A percentile compares a stretch with the other conserved stretches of the same genome.
These are phyloP conservation scores for Pollimyrus isidori DNA, from an alignment of 2,113 vertebrate species.

Conservation along the genomic window DNA sequence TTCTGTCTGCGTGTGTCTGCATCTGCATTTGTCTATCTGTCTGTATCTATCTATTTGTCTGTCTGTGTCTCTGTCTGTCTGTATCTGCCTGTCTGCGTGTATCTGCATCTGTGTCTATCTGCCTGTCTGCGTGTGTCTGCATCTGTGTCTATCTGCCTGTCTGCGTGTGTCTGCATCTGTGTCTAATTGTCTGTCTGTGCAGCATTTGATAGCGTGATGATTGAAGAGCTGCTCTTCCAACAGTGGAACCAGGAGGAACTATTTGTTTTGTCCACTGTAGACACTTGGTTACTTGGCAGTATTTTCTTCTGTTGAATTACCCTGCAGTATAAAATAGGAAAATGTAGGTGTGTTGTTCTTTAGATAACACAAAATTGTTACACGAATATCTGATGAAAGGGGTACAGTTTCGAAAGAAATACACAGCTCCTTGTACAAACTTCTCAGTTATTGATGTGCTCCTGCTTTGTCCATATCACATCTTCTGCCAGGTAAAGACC, in stretches of 20 bases:
- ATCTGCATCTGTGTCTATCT: background rate
- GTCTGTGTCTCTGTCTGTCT: background rate
- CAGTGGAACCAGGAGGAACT: background rate
- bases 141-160: background rate
- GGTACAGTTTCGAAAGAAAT: background rate
- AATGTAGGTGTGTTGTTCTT: background rate
- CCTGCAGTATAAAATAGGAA: background rate
- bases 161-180: background rate
- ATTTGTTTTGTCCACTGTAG: background rate
- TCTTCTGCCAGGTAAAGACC: conserved; percentile 77
- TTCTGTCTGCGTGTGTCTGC: background rate
- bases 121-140: background rate
- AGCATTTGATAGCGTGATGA: background rate
- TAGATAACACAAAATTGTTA: background rate
- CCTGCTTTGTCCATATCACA: background rate
- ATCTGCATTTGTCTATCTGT: background rate
- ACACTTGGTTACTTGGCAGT: background rate
- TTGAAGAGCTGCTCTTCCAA: background rate
- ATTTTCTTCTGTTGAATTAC: background rate
- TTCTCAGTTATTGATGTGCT: background rate
- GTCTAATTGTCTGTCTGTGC: background rate
- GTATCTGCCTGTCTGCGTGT: background rate
- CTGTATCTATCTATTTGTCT: background rate
- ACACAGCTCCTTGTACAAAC: background rate
- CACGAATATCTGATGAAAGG: background rate